Evolutionary conservation across 2,113 vertebrate species (phyloP).

Genomic region (Rhynchopsitta pachyrhyncha): DNA sequence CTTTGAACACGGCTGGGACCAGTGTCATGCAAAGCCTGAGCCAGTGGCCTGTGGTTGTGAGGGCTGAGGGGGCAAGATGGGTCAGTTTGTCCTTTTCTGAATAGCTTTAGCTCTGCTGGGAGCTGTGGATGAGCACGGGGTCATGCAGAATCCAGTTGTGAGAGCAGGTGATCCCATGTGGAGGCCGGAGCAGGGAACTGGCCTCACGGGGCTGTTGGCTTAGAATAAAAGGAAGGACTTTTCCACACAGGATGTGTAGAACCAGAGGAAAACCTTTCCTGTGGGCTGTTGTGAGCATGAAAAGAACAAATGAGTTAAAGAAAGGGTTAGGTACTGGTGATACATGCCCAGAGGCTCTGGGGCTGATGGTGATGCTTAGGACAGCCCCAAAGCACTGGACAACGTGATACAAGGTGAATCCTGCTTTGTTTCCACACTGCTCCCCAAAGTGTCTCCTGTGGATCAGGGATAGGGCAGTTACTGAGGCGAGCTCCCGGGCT

Average conservation of each 20-base stretch:
- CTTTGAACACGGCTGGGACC: not conserved
- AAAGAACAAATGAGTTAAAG: not conserved
- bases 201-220: not conserved
- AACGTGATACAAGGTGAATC: not conserved
- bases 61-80: not conserved
- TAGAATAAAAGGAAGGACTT: not conserved
- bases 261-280: not conserved
- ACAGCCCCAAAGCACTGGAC: not conserved
- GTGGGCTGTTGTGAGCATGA: not conserved
- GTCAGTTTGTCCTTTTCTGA: not conserved
- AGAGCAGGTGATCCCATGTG: not conserved
- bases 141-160: not conserved
- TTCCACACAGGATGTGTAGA: not conserved
- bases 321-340: not conserved
- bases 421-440: not conserved
- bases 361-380: not conserved
- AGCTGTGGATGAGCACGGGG: rapidly evolving
- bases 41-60: not conserved
- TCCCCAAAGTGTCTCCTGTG: not conserved
- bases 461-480: not conserved
- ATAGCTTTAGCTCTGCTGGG: not conserved
- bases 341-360: not conserved
- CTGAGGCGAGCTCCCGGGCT: not conserved
- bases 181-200: not conserved
- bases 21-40: not conserved